Evolutionary conservation across 2,113 vertebrate species (phyloP).

Genomic region (Anolis carolinensis): DNA sequence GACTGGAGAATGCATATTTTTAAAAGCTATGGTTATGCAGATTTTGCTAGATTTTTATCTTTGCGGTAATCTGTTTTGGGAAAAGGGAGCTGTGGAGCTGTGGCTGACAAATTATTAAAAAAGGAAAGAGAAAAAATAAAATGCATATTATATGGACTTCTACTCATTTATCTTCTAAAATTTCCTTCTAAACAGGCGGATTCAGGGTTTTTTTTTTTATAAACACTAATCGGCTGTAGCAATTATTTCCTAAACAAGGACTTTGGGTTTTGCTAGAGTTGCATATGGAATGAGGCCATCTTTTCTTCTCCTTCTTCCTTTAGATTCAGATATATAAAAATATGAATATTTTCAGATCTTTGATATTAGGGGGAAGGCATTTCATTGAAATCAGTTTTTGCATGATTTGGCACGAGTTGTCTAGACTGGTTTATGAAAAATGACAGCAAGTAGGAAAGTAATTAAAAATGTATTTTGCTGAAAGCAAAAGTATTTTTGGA

Average conservation of each 20-base stretch:
- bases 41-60: conserved; percentile 36
- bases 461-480: conserved; percentile 88
- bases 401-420: conserved; percentile 77
- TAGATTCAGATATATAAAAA: conserved; percentile 15
- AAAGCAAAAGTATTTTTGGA: conserved; percentile 86
- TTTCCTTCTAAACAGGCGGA: conserved; percentile 13
- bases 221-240: background rate
- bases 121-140: conserved; percentile 27
- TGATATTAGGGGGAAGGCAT: conserved; percentile 64
- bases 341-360: conserved; percentile 61
- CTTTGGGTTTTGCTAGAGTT: conserved; percentile 10
- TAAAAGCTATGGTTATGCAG: background rate
- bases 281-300: conserved; percentile 6
- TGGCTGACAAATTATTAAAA: conserved; percentile 36
- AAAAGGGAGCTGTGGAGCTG: conserved; percentile 43
- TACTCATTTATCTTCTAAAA: conserved; percentile 37
- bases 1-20: conserved; percentile 7
- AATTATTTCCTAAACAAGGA: conserved; percentile 28
- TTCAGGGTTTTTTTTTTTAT: background rate
- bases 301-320: conserved; percentile 20
- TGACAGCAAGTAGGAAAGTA: conserved; percentile 84
- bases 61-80: conserved; percentile 18
- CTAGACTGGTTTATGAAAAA: conserved; percentile 83
- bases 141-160: background rate
- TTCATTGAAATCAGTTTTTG: conserved; percentile 77